Conservation (phyloP, 2,113 vertebrate genomes). For the Theristicus caerulescens region DNA sequence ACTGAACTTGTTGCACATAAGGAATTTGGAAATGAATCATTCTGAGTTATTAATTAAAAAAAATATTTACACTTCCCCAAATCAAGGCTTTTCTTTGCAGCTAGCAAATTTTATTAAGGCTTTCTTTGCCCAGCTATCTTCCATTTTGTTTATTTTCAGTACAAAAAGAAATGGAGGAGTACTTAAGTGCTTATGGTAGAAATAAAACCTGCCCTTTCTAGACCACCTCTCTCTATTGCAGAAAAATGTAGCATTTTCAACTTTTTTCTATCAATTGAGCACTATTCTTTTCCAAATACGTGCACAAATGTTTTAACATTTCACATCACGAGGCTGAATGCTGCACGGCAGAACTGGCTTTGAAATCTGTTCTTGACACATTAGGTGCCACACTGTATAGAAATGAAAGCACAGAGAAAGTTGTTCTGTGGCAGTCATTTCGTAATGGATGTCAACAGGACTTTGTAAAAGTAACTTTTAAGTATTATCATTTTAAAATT, state of each 20-base stretch:
- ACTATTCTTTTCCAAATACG: background rate
- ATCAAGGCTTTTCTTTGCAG: background rate
- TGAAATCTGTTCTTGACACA: background rate
- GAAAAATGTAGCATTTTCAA: background rate
- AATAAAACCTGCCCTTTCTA: background rate
- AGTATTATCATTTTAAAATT: background rate
- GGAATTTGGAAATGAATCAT: constrained; percentile 26
- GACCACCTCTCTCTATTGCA: background rate
- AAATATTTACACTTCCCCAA: background rate
- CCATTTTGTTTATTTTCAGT: background rate
- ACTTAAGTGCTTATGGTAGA: background rate
- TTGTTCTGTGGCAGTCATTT: background rate
- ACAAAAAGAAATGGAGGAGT: background rate
- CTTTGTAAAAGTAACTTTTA: background rate
- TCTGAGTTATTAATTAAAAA: background rate
- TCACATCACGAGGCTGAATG: background rate
- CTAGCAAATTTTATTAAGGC: background rate
- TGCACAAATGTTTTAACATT: background rate
- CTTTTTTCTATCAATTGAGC: background rate
- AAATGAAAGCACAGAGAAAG: background rate
- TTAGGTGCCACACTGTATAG: background rate
- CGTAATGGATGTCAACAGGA: background rate
- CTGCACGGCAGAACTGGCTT: background rate
- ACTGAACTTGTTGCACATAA: background rate
- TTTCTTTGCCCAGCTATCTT: background rate